A percentile compares a stretch with the other conserved stretches of the same genome.
Evolutionary conservation across 2,888 invertebrate species (phyloP).

Genomic region (Rugalucina vietnamica): DNA sequence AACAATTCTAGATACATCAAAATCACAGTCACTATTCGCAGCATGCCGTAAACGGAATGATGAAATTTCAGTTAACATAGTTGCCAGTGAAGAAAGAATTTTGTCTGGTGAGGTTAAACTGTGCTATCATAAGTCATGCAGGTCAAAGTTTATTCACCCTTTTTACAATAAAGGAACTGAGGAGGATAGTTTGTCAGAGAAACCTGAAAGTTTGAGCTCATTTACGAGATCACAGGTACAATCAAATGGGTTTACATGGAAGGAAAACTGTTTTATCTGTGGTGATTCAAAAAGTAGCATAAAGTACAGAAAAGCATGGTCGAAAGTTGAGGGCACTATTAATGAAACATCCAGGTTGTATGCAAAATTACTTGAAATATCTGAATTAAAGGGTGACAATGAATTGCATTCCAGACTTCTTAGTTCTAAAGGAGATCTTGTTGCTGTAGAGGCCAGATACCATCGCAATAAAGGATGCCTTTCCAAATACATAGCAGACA

Average conservation of each 20-base stretch:
- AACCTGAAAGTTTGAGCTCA: no score
- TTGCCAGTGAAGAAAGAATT: no score
- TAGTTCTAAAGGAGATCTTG: conserved; percentile 24
- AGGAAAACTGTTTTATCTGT: conserved; percentile 20
- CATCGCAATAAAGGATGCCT: conserved; percentile 22
- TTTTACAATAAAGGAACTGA: no score
- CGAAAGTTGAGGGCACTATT: background rate
- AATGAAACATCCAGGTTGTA: background rate
- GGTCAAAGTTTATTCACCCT: no score
- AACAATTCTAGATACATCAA: no score
- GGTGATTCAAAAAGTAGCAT: conserved; percentile 8
- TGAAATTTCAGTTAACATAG: no score
- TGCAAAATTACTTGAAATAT: background rate
- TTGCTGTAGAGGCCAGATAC: conserved; percentile 20
- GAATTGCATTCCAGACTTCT: background rate
- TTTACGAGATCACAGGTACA: no score
- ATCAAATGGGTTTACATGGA: conserved; percentile 12
- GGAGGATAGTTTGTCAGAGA: no score
- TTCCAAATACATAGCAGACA: background rate
- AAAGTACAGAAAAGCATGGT: conserved; percentile 13
- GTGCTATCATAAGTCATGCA: no score
- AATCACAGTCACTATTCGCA: no score
- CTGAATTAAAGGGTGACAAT: background rate
- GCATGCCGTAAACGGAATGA: no score
- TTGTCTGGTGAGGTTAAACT: no score